These are phyloP conservation scores for Pedicia rivosa DNA, from an alignment of 2,888 invertebrate genomes.

Conservation along the genomic window DNA sequence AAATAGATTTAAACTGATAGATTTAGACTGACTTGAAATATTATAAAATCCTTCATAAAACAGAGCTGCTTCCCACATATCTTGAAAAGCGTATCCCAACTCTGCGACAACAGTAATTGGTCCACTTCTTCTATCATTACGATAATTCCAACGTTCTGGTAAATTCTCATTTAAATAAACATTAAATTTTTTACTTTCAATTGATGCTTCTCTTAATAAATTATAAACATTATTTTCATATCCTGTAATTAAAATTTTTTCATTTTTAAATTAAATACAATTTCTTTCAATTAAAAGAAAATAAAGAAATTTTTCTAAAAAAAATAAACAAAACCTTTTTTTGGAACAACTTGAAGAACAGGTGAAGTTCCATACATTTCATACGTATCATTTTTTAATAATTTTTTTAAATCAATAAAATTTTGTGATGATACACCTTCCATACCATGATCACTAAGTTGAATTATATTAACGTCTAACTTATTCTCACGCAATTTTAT, in stretches of 20 bases:
- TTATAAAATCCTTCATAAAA: constrained; percentile 30
- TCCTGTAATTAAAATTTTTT: constrained; percentile 22
- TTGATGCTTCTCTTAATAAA: constrained; percentile 30
- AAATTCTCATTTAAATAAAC: constrained; percentile 44
- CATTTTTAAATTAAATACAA: too few species aligned
- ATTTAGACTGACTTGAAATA: constrained; percentile 30
- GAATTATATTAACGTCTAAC: constrained; percentile 44
- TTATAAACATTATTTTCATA: constrained; percentile 33
- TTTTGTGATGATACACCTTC: constrained; percentile 33
- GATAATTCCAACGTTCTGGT: constrained; percentile 43
- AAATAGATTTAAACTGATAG: constrained; percentile 3
- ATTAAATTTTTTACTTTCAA: constrained; percentile 31
- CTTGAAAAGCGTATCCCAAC: constrained; percentile 42
- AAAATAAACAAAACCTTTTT: constrained; percentile 27
- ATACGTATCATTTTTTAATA: constrained; percentile 34
- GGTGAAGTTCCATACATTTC: constrained; percentile 36
- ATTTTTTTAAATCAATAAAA: constrained; percentile 38
- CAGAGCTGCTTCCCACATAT: constrained; percentile 29
- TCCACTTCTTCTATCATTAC: constrained; percentile 39
- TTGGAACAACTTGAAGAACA: constrained; percentile 41
- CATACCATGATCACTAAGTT: constrained; percentile 63
- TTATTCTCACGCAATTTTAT: constrained; percentile 33
- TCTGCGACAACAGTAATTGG: constrained; percentile 46
- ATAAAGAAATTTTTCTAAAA: constrained; percentile 1
- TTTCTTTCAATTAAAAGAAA: neutral